Evolutionary conservation across 2,797 vertebrate species (phyloP).

Genomic region (Neostethus bicornis): DNA sequence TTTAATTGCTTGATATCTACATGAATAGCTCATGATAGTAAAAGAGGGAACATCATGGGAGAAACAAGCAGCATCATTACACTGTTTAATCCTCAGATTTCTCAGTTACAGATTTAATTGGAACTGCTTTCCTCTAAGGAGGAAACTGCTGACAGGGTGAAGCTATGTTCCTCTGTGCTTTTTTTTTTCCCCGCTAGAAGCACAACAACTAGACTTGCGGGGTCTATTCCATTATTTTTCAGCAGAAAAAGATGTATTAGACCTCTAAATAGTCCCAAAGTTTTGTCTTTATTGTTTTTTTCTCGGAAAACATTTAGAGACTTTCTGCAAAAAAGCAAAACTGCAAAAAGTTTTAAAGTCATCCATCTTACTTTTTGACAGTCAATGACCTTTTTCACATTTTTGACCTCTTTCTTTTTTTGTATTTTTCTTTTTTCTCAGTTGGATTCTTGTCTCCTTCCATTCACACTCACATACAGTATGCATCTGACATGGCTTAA

Average conservation of each 20-base stretch:
- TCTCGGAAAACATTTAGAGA: conserved; percentile 10
- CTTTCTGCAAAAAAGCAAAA: conserved; percentile 1
- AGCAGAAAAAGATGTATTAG: conserved; percentile 11
- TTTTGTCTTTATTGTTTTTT: conserved; percentile 1
- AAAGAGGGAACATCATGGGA: neutral
- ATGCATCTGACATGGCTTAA: conserved; percentile 53
- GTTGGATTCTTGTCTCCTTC: conserved; percentile 53
- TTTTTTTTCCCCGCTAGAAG: conserved; percentile 5
- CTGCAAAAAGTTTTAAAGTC: conserved; percentile 16
- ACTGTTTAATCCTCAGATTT: conserved; percentile 14
- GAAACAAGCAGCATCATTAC: neutral
- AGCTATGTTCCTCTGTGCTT: conserved; percentile 5
- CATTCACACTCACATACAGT: conserved; percentile 44
- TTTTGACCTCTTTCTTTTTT: conserved; percentile 19
- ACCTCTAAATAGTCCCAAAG: neutral
- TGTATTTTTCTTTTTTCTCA: conserved; percentile 39
- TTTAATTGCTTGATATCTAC: neutral
- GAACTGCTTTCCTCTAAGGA: conserved; percentile 6
- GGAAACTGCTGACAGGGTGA: conserved; percentile 14
- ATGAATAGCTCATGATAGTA: neutral
- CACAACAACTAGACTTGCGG: conserved; percentile 11
- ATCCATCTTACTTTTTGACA: conserved; percentile 10
- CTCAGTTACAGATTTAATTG: conserved; percentile 20
- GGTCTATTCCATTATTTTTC: conserved; percentile 13
- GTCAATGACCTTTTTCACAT: conserved; percentile 25